Evolutionary conservation across 2,113 vertebrate genomes (phyloP).

Genomic region (Upupa epops): DNA sequence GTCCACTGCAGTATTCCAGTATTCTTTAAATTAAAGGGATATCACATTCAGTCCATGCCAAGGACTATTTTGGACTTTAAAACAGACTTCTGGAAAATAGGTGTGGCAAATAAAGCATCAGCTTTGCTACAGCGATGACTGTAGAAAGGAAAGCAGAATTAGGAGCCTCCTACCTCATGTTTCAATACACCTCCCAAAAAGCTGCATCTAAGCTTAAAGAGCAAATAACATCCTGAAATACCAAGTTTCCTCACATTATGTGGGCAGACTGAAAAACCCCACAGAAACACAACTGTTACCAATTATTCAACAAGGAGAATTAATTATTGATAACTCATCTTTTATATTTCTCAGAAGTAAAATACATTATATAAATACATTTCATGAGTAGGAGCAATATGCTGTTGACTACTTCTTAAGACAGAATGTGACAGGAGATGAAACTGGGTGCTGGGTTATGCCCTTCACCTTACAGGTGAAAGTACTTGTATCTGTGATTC

Average conservation of each 20-base stretch:
- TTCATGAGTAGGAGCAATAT: not conserved
- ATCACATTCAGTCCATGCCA: not conserved
- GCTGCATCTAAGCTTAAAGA: not conserved
- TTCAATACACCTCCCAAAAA: not conserved
- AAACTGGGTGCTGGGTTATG: not conserved
- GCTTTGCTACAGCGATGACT: not conserved
- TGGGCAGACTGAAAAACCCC: not conserved
- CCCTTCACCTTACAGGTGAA: not conserved
- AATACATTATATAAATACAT: not conserved
- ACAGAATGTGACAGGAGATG: not conserved
- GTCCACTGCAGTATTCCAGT: not conserved
- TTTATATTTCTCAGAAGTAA: not conserved
- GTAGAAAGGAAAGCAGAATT: not conserved
- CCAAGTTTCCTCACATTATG: not conserved
- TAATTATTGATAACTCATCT: not conserved
- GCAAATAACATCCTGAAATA: not conserved
- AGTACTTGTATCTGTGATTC: not conserved
- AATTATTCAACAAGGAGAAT: not conserved
- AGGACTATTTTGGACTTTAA: not conserved
- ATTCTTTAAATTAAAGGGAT: not conserved
- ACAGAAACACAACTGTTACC: not conserved
- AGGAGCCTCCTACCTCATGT: not conserved
- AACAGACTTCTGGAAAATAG: not conserved
- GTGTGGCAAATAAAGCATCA: not conserved
- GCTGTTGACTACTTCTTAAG: not conserved